These are phyloP conservation scores for Zele albiditarsus DNA, from an alignment of 2,888 invertebrate genomes.

Conservation along the genomic window DNA sequence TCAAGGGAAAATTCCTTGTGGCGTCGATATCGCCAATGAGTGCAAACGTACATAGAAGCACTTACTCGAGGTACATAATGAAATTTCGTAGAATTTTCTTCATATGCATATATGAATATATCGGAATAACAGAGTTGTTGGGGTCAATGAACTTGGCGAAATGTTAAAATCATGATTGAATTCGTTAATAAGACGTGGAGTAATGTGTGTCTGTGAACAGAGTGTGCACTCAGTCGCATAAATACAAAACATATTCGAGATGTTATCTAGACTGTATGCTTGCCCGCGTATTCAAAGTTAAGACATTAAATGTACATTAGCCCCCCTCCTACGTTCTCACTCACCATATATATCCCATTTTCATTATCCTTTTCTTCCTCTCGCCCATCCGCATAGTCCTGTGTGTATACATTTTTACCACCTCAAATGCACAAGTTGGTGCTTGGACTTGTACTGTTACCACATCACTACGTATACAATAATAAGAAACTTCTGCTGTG, in stretches of 20 bases:
- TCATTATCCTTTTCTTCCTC: neutral
- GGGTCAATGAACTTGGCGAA: no score
- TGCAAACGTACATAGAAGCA: no score
- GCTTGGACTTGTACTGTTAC: neutral
- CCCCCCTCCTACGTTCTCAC: constrained; percentile 44
- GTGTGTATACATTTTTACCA: neutral
- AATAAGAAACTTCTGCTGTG: constrained; percentile 51
- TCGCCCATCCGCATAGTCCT: neutral
- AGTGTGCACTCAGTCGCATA: constrained; percentile 49
- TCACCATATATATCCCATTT: neutral
- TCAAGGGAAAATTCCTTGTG: no score
- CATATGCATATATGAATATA: no score
- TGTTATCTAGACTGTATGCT: constrained; percentile 54
- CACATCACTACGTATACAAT: constrained; percentile 44
- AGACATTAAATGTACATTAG: constrained; percentile 71
- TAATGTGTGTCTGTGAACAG: constrained; percentile 8
- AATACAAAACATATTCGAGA: constrained; percentile 65
- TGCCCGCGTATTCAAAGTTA: constrained; percentile 66
- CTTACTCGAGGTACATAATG: no score
- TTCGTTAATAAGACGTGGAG: constrained; percentile 10
- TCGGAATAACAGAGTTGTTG: no score
- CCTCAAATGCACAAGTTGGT: constrained; percentile 27
- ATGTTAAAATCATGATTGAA: constrained; percentile 9
- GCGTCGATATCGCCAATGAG: no score
- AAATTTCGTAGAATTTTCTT: no score